These are phyloP conservation scores for Halcyon leucocephala DNA, from an alignment of 2,797 vertebrate species.

Conservation along the genomic window DNA sequence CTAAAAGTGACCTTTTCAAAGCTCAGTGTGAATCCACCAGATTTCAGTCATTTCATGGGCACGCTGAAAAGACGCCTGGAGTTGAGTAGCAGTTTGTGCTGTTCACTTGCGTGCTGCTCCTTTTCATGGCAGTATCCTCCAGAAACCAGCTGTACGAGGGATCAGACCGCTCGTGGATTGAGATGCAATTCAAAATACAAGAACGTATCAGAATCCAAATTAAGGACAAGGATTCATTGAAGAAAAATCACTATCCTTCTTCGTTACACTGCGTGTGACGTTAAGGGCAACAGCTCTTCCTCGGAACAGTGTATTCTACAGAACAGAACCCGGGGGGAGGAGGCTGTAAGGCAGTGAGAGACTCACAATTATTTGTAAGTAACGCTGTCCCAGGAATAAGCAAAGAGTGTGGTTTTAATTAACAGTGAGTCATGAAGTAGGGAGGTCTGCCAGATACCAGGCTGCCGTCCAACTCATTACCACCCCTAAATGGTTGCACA, in stretches of 20 bases:
- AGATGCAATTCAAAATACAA: neutral
- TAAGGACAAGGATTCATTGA: neutral
- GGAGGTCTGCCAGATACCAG: conserved; percentile 72
- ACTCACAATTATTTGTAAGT: conserved; percentile 62
- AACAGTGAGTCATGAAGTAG: conserved; percentile 75
- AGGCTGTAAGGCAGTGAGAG: conserved; percentile 12
- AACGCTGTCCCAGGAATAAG: conserved; percentile 56
- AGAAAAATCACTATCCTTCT: conserved; percentile 30
- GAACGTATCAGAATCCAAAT: conserved; percentile 16
- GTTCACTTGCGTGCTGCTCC: neutral
- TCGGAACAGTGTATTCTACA: conserved; percentile 21
- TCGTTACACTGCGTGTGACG: neutral
- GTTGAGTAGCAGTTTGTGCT: neutral
- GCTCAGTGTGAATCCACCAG: neutral
- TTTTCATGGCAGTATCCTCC: neutral
- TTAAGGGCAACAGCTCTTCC: conserved; percentile 27
- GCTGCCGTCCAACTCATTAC: conserved; percentile 78
- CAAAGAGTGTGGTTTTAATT: conserved; percentile 83
- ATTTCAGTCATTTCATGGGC: neutral
- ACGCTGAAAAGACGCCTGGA: neutral
- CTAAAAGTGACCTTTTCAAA: neutral
- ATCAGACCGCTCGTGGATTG: neutral
- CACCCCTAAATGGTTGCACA: conserved; percentile 69
- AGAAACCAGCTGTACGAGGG: neutral
- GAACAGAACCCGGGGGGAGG: neutral